Percentiles rank a stretch among this genome's conserved stretches.
Conservation (phyloP, 2,888 invertebrate species). For the Thera obeliscata region DNA sequence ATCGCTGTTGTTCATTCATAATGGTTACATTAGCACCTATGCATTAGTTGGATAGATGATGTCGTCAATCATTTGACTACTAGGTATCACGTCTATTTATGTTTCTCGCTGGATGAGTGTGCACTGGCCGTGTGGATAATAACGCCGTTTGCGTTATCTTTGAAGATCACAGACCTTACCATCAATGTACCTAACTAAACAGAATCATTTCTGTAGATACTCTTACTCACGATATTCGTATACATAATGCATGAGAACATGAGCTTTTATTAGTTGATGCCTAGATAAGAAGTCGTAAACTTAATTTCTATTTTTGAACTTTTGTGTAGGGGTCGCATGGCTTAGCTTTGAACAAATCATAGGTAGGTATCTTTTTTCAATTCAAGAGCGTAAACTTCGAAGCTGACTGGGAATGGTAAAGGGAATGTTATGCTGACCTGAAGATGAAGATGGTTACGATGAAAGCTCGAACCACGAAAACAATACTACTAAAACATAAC, state of each 20-base stretch:
- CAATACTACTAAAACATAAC: background rate
- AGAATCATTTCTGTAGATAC: background rate
- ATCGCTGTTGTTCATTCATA: slow-evolving; percentile 33
- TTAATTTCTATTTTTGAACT: background rate
- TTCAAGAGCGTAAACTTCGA: background rate
- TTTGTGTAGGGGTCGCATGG: background rate
- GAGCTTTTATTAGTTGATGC: background rate
- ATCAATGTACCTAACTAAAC: background rate
- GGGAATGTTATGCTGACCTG: too few species aligned
- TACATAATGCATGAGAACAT: background rate
- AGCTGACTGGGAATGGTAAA: too few species aligned
- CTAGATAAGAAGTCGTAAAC: slow-evolving; percentile 4
- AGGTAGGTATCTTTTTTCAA: background rate
- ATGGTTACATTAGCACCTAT: slow-evolving; percentile 43
- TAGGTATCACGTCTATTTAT: slow-evolving; percentile 41
- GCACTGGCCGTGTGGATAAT: slow-evolving; percentile 3
- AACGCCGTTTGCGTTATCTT: background rate
- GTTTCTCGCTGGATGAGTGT: slow-evolving; percentile 17
- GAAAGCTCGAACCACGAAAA: background rate
- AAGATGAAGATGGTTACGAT: background rate
- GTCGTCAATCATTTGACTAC: slow-evolving; percentile 29
- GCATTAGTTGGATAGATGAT: slow-evolving; percentile 23
- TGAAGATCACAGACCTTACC: background rate
- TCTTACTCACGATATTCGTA: background rate
- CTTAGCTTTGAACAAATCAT: background rate